These are phyloP conservation scores for Cephalopholis sonnerati DNA, from an alignment of 2,113 vertebrate genomes.

Conservation along the genomic window DNA sequence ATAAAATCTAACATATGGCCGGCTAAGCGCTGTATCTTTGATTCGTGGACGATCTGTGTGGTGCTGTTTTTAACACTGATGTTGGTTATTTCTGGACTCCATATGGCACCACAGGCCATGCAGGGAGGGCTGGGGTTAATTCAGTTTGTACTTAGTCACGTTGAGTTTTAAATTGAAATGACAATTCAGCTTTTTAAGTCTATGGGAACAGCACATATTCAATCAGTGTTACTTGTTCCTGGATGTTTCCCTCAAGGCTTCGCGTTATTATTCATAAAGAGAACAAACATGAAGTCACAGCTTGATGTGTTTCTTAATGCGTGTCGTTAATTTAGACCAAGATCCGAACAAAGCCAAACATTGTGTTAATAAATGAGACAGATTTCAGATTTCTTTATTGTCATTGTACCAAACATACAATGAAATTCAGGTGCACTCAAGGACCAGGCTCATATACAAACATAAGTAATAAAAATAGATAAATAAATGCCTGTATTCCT, in stretches of 20 bases:
- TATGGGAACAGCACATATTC: not conserved
- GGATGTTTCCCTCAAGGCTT: conserved; percentile 11
- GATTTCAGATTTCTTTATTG: no score
- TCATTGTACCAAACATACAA: no score
- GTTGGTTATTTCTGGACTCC: conserved; percentile 39
- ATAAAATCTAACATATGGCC: conserved; percentile 53
- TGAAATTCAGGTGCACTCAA: no score
- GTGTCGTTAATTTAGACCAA: conserved; percentile 18
- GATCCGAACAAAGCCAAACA: not conserved
- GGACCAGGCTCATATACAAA: no score
- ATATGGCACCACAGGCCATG: conserved; percentile 31
- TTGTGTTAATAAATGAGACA: not conserved
- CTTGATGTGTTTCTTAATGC: not conserved
- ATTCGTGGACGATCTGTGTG: conserved; percentile 21
- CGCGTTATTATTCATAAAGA: not conserved
- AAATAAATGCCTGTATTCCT: no score
- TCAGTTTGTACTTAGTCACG: conserved; percentile 31
- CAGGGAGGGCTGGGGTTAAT: conserved; percentile 27
- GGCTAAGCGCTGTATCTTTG: conserved; percentile 25
- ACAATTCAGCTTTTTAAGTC: conserved; percentile 1
- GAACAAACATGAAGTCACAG: not conserved
- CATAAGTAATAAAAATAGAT: no score
- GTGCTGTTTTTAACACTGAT: conserved; percentile 29
- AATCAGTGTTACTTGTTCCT: not conserved
- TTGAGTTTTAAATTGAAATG: conserved; percentile 18